These are phyloP conservation scores for Pyrochroa serraticornis DNA, from an alignment of 2,888 invertebrate species.

Conservation along the genomic window DNA sequence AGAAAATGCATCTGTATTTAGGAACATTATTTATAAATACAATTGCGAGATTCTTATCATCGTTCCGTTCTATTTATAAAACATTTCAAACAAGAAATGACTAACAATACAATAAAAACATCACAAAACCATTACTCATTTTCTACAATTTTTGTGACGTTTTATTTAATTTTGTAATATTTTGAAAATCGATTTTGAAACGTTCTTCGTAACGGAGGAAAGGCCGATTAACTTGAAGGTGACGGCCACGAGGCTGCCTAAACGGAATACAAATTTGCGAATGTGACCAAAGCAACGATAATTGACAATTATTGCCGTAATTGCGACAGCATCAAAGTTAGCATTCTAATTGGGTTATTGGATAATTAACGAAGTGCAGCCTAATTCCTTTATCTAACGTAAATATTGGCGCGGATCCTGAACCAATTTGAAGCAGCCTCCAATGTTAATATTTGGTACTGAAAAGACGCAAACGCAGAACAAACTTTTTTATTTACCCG, in stretches of 20 bases:
- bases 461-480: conserved; percentile 13
- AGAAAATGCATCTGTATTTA: too few relatives aligned
- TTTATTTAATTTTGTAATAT: too few relatives aligned
- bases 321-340: not conserved
- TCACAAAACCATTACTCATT: too few relatives aligned
- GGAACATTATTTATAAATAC: too few relatives aligned
- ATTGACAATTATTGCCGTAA: conserved; percentile 13
- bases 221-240: conserved; percentile 5
- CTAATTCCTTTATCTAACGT: conserved; percentile 5
- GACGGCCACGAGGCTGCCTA: not conserved
- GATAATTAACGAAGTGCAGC: conserved; percentile 13
- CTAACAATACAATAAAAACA: too few relatives aligned
- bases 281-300: conserved; percentile 10
- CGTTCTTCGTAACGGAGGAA: too few relatives aligned
- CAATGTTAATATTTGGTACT: conserved; percentile 6
- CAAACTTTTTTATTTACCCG: conserved; percentile 4
- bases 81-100: too few relatives aligned
- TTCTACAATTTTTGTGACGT: too few relatives aligned
- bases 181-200: too few relatives aligned
- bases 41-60: too few relatives aligned
- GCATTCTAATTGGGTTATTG: not conserved
- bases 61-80: too few relatives aligned
- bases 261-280: conserved; percentile 18
- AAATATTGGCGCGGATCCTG: conserved; percentile 12
- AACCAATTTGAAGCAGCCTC: not conserved